Evolutionary conservation across 2,888 invertebrate genomes (phyloP).

Genomic region (Malacosoma neustria): DNA sequence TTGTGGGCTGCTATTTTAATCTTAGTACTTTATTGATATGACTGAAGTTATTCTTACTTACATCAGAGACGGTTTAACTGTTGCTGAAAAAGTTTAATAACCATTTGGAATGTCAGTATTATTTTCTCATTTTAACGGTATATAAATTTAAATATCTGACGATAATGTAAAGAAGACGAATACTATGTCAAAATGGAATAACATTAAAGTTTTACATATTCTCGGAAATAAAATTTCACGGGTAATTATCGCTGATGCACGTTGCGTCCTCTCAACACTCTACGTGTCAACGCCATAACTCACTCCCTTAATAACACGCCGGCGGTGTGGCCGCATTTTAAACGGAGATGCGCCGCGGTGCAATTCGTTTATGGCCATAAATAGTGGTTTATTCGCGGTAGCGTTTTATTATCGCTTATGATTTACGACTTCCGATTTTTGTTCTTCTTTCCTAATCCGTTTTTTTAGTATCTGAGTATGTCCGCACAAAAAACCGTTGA

Average conservation of each 20-base stretch:
- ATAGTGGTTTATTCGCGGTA: neutral
- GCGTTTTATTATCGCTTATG: neutral
- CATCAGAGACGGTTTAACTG: no score
- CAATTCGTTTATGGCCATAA: conserved; percentile 17
- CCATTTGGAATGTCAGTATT: no score
- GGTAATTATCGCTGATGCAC: conserved; percentile 61
- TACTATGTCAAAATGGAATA: neutral
- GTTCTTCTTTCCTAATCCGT: no score
- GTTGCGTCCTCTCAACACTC: conserved; percentile 40
- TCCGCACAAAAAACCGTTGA: no score
- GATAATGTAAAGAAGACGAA: neutral
- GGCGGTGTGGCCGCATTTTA: conserved; percentile 32
- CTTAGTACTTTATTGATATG: no score
- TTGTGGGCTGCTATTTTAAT: no score
- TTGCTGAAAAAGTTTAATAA: no score
- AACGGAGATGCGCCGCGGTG: conserved; percentile 48
- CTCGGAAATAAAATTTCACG: conserved; percentile 40
- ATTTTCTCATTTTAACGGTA: no score
- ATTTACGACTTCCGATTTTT: no score
- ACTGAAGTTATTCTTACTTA: no score
- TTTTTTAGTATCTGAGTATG: no score
- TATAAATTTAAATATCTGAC: no score
- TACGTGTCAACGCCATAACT: conserved; percentile 65
- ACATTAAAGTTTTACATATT: neutral
- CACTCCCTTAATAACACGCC: conserved; percentile 59